Percentiles rank a stretch among this genome's conserved stretches.
phyloP scores from a whole-genome alignment of 23 tunicate genomes.

The Corella eumyota region DNA sequence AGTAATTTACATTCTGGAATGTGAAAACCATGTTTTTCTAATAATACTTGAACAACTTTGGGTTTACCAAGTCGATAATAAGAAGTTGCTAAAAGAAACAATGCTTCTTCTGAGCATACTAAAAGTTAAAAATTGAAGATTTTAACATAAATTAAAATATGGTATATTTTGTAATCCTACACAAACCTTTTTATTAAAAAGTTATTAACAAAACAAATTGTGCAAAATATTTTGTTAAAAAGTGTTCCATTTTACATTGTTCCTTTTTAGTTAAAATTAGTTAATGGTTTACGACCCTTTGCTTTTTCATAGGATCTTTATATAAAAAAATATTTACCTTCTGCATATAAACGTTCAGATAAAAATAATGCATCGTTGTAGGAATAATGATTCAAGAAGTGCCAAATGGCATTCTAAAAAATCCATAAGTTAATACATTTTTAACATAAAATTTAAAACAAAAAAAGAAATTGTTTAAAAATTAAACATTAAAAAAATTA shows the following conservation, averaged over 20 bases:
- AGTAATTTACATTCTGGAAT: slow-evolving; percentile 66
- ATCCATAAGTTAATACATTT: not conserved
- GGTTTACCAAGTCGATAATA: slow-evolving; percentile 75
- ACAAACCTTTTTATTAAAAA: not conserved
- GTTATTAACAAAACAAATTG: not conserved
- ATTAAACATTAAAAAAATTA: not conserved
- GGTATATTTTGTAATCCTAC: not conserved
- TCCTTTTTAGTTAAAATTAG: no score
- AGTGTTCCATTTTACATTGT: no score
- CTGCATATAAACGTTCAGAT: slow-evolving; percentile 88
- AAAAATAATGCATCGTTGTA: slow-evolving; percentile 86
- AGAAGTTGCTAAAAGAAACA: slow-evolving; percentile 66
- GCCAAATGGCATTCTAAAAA: slow-evolving; percentile 75
- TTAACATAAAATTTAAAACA: not conserved
- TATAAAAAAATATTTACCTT: slow-evolving; percentile 47
- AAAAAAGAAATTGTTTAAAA: not conserved
- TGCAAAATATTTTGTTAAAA: no score
- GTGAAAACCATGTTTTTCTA: slow-evolving; percentile 54
- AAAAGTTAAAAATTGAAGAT: not conserved
- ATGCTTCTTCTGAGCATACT: slow-evolving; percentile 56
- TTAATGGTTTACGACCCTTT: no score
- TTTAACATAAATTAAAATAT: not conserved
- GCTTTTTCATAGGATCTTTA: no score
- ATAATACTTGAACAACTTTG: slow-evolving; percentile 39
- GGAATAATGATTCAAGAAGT: slow-evolving; percentile 76